Evolutionary conservation across 2,113 vertebrate species (phyloP).

Genomic region (Dolichotis patagonum): DNA sequence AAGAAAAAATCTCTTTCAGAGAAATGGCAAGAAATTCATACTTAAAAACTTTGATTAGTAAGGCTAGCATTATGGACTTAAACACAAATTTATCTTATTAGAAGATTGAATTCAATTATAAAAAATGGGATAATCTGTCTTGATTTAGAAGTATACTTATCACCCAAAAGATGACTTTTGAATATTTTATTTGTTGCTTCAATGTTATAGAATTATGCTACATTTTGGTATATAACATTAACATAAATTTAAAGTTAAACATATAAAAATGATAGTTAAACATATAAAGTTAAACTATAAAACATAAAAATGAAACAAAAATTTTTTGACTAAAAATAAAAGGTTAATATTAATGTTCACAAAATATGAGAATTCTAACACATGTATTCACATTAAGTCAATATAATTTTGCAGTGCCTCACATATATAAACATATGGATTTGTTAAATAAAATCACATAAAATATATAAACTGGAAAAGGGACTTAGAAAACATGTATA

Average conservation of each 20-base stretch:
- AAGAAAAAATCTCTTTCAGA: not conserved
- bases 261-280: not conserved
- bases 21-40: not conserved
- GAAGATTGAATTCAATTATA: not conserved
- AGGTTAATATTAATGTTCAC: not conserved
- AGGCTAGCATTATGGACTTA: not conserved
- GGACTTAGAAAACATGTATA: not conserved
- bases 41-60: not conserved
- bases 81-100: not conserved
- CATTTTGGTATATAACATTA: not conserved
- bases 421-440: not conserved
- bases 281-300: not conserved
- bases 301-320: not conserved
- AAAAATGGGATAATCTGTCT: too few species aligned
- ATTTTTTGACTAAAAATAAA: not conserved
- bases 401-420: not conserved
- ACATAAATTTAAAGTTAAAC: not conserved
- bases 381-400: not conserved
- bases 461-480: not conserved
- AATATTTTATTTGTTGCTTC: not conserved
- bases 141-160: too few species aligned
- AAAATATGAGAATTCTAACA: not conserved
- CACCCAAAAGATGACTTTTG: not conserved
- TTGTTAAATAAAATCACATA: not conserved
- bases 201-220: not conserved